These are phyloP conservation scores for Gadopsis bispinosus DNA, from an alignment of 2,797 vertebrate species.

Conservation along the genomic window DNA sequence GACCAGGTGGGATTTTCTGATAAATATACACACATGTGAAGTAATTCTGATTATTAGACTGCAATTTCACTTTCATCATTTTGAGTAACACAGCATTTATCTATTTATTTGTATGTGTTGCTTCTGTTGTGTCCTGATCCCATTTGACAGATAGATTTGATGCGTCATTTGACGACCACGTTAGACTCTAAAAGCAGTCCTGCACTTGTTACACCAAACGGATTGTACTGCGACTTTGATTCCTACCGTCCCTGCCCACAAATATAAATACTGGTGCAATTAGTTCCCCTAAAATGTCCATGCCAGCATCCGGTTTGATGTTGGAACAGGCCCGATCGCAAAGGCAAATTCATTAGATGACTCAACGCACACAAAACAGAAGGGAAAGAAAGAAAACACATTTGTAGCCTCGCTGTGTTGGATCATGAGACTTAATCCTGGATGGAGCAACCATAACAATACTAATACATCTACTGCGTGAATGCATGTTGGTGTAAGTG, in stretches of 20 bases:
- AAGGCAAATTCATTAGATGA: neutral
- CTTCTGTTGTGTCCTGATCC: neutral
- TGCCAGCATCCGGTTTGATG: neutral
- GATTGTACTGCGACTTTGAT: neutral
- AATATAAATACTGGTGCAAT: neutral
- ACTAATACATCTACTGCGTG: neutral
- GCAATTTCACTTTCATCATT: neutral
- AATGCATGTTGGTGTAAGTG: slow-evolving; percentile 2
- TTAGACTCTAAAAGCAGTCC: neutral
- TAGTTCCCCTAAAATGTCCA: neutral
- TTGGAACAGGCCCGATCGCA: neutral
- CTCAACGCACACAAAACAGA: neutral
- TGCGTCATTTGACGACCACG: neutral
- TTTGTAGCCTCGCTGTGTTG: neutral
- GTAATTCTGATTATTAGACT: neutral
- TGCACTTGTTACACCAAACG: neutral
- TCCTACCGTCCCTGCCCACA: neutral
- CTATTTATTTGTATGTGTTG: neutral
- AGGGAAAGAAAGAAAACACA: neutral
- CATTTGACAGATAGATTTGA: too few species aligned
- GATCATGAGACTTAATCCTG: neutral
- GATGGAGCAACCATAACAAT: slow-evolving; percentile 1
- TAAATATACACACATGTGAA: neutral
- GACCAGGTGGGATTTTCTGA: slow-evolving; percentile 3
- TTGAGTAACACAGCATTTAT: neutral